Conservation (phyloP, 2,113 vertebrate species). For the Pontoporia blainvillei region DNA sequence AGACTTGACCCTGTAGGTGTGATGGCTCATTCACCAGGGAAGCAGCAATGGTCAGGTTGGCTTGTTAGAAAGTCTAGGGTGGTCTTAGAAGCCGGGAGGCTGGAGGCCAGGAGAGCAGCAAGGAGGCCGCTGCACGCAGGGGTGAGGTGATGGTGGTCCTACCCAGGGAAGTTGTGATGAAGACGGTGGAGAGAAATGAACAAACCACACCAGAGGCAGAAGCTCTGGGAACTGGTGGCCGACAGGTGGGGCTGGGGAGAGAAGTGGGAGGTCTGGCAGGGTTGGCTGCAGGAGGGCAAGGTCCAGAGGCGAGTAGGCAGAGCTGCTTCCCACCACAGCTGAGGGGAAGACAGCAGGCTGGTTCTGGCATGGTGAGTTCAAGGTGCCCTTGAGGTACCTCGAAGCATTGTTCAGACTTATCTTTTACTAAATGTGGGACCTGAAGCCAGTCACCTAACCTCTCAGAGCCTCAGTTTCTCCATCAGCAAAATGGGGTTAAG, state of each 20-base stretch:
- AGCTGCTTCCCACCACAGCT: fast-evolving
- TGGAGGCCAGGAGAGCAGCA: not conserved
- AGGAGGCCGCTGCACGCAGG: too few species aligned
- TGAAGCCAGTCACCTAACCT: not conserved
- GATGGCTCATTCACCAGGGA: not conserved
- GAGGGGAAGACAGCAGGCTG: not conserved
- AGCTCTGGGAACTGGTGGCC: not conserved
- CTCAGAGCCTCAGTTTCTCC: not conserved
- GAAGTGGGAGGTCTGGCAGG: not conserved
- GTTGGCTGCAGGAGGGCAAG: not conserved
- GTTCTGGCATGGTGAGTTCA: not conserved
- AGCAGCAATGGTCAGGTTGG: not conserved
- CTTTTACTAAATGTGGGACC: not conserved
- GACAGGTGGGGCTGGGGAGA: not conserved
- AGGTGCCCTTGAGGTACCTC: not conserved
- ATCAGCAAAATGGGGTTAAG: not conserved
- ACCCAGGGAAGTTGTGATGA: not conserved
- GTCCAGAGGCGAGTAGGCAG: fast-evolving
- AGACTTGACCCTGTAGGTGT: not conserved
- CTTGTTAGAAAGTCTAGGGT: not conserved
- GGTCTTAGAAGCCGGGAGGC: not conserved
- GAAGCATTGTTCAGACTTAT: not conserved
- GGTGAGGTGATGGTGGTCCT: not conserved
- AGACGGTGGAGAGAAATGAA: not conserved
- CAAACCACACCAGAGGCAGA: not conserved